A percentile compares a stretch with the other conserved stretches of the same genome.
phyloP scores from a whole-genome alignment of 2,888 invertebrate species.

The Cerceris rybyensis region DNA sequence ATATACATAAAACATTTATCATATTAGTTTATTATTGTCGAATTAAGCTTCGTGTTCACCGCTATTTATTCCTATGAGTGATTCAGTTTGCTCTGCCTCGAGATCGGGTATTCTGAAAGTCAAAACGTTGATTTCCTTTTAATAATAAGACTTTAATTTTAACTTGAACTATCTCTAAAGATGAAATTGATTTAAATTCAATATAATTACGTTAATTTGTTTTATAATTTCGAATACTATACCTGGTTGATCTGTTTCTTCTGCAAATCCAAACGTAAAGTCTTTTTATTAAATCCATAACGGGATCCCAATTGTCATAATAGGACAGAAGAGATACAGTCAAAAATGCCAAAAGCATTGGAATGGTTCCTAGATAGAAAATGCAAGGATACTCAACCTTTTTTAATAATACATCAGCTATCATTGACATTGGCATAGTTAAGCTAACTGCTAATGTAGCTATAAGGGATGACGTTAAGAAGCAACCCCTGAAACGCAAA shows the following conservation, averaged over 20 bases:
- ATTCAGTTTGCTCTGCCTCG: constrained; percentile 88
- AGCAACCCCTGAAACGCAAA: constrained; percentile 90
- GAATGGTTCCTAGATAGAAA: constrained; percentile 91
- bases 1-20: constrained; percentile 60
- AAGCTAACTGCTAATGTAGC: constrained; percentile 94
- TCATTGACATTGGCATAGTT: constrained; percentile 94
- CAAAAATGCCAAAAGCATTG: constrained; percentile 90
- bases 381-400: constrained; percentile 86
- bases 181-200: neutral
- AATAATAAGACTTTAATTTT: neutral
- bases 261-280: constrained; percentile 83
- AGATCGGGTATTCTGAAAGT: constrained; percentile 84
- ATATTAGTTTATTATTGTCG: constrained; percentile 71
- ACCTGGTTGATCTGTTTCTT: constrained; percentile 83
- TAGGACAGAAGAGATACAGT: constrained; percentile 88
- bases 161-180: neutral
- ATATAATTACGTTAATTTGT: neutral
- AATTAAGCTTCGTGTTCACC: constrained; percentile 84
- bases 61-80: constrained; percentile 85
- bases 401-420: constrained; percentile 90
- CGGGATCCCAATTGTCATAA: constrained; percentile 92
- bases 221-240: constrained; percentile 34
- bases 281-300: constrained; percentile 84
- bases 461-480: constrained; percentile 94
- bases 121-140: constrained; percentile 60